phyloP scores from a whole-genome alignment of 1,140 invertebrate genomes.

The Palaemon carinicauda region DNA sequence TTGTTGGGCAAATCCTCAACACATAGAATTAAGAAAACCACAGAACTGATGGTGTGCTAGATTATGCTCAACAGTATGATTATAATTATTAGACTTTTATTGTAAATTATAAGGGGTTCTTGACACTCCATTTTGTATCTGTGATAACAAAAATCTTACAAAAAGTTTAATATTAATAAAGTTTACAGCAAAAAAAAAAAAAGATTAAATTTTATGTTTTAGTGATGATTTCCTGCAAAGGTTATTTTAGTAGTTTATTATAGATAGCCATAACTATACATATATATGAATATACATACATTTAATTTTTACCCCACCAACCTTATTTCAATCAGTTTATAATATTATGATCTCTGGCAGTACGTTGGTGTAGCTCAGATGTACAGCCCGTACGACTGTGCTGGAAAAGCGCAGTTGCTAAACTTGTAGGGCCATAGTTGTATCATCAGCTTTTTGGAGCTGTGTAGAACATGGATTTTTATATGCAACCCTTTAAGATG shows the following conservation, averaged over 20 bases:
- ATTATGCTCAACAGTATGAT: constrained; percentile 43
- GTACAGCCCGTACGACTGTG: background rate
- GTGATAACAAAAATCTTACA: constrained; percentile 48
- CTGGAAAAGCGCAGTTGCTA: background rate
- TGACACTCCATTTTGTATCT: constrained; percentile 53
- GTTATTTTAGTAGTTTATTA: constrained; percentile 47
- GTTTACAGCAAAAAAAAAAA: constrained; percentile 38
- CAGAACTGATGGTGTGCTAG: constrained; percentile 44
- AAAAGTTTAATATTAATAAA: constrained; percentile 50
- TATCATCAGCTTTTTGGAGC: too few relatives aligned
- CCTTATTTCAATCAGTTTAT: constrained; percentile 2
- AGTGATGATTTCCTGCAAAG: constrained; percentile 22
- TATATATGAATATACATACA: constrained; percentile 1
- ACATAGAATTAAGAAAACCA: constrained; percentile 37
- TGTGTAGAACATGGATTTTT: too few relatives aligned
- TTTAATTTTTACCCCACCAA: constrained; percentile 49
- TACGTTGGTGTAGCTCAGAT: constrained; percentile 27
- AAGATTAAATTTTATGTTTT: constrained; percentile 42
- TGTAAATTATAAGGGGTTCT: constrained; percentile 45
- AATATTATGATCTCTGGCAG: constrained; percentile 33
- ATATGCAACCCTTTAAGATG: too few relatives aligned
- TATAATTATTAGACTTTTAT: constrained; percentile 28
- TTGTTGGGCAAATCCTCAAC: constrained; percentile 5
- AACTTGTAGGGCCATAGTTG: too few relatives aligned
- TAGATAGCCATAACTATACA: constrained; percentile 33